Conservation (phyloP, 2,888 invertebrate genomes). For the Hypolimnas misippus region DNA sequence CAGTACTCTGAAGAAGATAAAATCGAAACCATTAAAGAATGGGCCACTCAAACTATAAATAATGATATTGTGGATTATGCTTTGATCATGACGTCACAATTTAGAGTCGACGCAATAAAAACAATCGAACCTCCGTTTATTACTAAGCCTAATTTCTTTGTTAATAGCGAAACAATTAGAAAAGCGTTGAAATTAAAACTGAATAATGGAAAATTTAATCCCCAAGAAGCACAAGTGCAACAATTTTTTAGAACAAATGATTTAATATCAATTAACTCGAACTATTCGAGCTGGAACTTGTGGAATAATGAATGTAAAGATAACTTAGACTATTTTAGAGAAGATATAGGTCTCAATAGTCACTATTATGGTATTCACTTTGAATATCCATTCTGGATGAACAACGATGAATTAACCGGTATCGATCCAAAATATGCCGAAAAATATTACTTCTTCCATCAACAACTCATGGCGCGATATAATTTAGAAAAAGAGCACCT, state of each 20-base stretch:
- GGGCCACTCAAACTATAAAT: constrained; percentile 73
- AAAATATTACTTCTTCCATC: constrained; percentile 68
- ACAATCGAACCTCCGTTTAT: constrained; percentile 74
- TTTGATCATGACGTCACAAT: constrained; percentile 68
- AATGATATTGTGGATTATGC: constrained; percentile 78
- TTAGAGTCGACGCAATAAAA: constrained; percentile 54
- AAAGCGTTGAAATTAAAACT: constrained; percentile 66
- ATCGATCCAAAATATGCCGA: constrained; percentile 67
- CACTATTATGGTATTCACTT: constrained; percentile 84
- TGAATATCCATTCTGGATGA: constrained; percentile 85
- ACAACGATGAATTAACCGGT: constrained; percentile 69
- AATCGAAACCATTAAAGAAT: constrained; percentile 59
- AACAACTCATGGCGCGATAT: constrained; percentile 67
- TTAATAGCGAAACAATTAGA: constrained; percentile 66
- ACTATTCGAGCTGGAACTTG: constrained; percentile 81
- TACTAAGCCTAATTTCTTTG: constrained; percentile 70
- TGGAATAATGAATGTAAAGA: constrained; percentile 73
- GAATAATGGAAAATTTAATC: constrained; percentile 50
- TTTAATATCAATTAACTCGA: constrained; percentile 61
- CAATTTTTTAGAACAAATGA: constrained; percentile 55
- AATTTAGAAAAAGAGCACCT: constrained; percentile 65
- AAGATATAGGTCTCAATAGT: constrained; percentile 85
- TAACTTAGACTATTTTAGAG: constrained; percentile 85
- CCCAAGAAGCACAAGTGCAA: constrained; percentile 53
- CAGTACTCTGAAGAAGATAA: constrained; percentile 65